Percentiles rank a stretch among this genome's conserved stretches.
Conservation (phyloP, 2,888 invertebrate genomes). For the Rhopalosiphum nymphaeae region DNA sequence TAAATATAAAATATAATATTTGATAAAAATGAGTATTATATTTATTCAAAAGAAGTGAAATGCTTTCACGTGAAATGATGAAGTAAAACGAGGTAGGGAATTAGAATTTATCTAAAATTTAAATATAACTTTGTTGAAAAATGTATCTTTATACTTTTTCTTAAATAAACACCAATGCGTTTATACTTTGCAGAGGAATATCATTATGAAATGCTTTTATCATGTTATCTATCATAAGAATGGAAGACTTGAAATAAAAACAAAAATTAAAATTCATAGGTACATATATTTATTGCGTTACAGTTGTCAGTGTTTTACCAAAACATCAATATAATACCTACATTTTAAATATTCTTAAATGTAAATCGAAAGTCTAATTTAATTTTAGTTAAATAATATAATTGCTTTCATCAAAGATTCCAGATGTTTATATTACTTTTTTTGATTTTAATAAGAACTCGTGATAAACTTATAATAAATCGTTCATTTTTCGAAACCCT, state of each 20-base stretch:
- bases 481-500: neutral
- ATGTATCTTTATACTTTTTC: constrained; percentile 19
- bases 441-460: neutral
- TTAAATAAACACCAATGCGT: constrained; percentile 7
- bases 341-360: neutral
- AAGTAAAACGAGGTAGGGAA: constrained; percentile 15
- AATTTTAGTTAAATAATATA: neutral
- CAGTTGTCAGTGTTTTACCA: neutral
- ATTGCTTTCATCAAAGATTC: neutral
- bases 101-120: constrained; percentile 50
- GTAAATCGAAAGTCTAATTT: neutral
- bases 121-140: constrained; percentile 32
- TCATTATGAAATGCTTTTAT: constrained; percentile 37
- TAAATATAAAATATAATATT: constrained; percentile 23
- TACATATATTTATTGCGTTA: neutral
- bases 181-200: neutral
- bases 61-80: neutral
- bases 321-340: neutral
- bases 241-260: neutral
- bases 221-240: neutral
- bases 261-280: constrained; percentile 35
- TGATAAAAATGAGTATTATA: neutral
- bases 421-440: neutral
- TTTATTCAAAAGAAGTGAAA: neutral
- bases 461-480: neutral